Conservation (phyloP, 2,797 vertebrate species). For the Neopelma chrysocephalum region DNA sequence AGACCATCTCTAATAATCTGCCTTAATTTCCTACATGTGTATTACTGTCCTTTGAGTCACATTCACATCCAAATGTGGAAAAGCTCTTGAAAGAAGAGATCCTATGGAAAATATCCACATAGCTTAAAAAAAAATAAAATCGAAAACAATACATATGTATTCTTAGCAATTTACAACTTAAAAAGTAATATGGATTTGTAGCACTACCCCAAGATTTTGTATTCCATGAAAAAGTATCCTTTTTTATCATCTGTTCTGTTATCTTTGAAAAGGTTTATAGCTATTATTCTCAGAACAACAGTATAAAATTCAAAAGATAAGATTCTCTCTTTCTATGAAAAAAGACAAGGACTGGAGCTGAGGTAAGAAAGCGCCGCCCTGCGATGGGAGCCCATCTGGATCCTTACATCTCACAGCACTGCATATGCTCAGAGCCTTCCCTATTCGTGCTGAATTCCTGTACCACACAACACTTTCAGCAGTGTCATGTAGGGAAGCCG, state of each 20-base stretch:
- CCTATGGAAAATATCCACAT: not conserved
- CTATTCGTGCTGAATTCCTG: not conserved
- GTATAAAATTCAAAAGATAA: not conserved
- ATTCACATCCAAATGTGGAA: not conserved
- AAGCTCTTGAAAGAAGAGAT: not conserved
- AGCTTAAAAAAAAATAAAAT: not conserved
- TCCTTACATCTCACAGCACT: not conserved
- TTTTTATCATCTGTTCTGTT: not conserved
- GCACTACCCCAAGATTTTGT: not conserved
- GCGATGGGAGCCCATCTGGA: not conserved
- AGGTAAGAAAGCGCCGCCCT: not conserved
- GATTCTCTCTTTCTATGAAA: not conserved
- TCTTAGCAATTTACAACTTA: not conserved
- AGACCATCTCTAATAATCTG: not conserved
- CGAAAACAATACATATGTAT: not conserved
- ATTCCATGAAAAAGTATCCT: not conserved
- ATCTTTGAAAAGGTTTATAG: not conserved
- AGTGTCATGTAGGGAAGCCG: fast-evolving
- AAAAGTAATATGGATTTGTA: not conserved
- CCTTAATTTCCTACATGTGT: not conserved
- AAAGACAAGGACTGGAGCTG: not conserved
- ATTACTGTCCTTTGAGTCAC: not conserved
- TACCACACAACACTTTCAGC: not conserved
- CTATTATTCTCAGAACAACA: not conserved
- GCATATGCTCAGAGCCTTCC: not conserved